phyloP scores from a whole-genome alignment of 2,113 vertebrate genomes.

The Tyrannus savana region DNA sequence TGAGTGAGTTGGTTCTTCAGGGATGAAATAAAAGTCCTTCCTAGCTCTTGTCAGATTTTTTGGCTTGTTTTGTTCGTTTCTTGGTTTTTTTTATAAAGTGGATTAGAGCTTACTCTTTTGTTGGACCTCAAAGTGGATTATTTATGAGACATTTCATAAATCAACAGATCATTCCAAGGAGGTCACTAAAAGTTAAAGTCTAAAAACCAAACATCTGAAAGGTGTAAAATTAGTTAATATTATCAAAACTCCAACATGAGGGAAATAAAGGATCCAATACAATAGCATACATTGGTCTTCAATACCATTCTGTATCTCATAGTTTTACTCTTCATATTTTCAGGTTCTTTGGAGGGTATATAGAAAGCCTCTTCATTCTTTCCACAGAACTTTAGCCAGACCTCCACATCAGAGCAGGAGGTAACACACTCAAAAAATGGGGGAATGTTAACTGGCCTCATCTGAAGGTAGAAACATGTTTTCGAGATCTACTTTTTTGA shows the following conservation, averaged over 20 bases:
- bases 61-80: rapidly evolving
- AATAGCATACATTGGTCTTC: neutral
- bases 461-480: neutral
- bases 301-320: neutral
- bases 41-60: neutral
- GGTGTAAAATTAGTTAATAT: neutral
- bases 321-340: neutral
- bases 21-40: neutral
- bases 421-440: neutral
- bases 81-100: neutral
- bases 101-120: neutral
- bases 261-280: neutral
- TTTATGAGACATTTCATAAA: neutral
- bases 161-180: neutral
- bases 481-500: neutral
- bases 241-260: neutral
- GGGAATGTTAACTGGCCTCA: neutral
- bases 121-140: neutral
- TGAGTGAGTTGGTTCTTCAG: neutral
- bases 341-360: neutral
- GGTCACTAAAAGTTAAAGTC: neutral
- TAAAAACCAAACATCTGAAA: neutral
- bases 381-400: neutral
- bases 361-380: neutral
- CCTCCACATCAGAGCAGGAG: neutral